These are phyloP conservation scores for Smittia aterrima DNA, from an alignment of 2,888 invertebrate species.

Conservation along the genomic window DNA sequence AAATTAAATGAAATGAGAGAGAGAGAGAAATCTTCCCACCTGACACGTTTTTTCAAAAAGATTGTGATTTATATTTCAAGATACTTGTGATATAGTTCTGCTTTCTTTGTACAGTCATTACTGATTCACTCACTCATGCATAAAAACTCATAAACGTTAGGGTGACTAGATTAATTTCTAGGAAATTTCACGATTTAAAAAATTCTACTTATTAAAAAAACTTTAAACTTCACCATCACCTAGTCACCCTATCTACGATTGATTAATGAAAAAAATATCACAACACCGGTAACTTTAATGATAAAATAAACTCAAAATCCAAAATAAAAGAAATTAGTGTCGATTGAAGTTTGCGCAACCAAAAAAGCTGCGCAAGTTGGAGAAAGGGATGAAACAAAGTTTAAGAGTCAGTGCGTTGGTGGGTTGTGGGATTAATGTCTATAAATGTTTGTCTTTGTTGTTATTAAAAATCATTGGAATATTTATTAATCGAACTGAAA, in stretches of 20 bases:
- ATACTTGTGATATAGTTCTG: background rate
- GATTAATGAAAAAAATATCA: background rate
- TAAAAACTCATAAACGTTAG: background rate
- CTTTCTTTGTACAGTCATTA: background rate
- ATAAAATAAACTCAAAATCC: constrained; percentile 21
- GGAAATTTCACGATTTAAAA: too few relatives aligned
- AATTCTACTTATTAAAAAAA: background rate
- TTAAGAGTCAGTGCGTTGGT: background rate
- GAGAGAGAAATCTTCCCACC: background rate
- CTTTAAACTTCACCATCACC: too few relatives aligned
- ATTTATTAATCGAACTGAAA: constrained; percentile 18
- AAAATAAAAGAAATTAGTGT: background rate
- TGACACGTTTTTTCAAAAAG: background rate
- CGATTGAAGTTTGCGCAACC: too few relatives aligned
- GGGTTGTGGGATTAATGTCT: background rate
- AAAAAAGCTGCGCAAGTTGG: background rate
- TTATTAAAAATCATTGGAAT: constrained; percentile 19
- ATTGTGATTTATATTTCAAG: background rate
- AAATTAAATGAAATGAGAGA: background rate
- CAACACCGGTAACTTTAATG: background rate
- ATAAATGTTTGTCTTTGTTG: constrained; percentile 17
- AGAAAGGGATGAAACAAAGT: background rate
- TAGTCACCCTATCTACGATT: background rate
- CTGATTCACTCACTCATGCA: constrained; percentile 9
- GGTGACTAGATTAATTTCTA: too few relatives aligned